Percentiles rank a stretch among this genome's conserved stretches.
Conservation (phyloP, 2,888 invertebrate species). For the Melanchra persicariae region DNA sequence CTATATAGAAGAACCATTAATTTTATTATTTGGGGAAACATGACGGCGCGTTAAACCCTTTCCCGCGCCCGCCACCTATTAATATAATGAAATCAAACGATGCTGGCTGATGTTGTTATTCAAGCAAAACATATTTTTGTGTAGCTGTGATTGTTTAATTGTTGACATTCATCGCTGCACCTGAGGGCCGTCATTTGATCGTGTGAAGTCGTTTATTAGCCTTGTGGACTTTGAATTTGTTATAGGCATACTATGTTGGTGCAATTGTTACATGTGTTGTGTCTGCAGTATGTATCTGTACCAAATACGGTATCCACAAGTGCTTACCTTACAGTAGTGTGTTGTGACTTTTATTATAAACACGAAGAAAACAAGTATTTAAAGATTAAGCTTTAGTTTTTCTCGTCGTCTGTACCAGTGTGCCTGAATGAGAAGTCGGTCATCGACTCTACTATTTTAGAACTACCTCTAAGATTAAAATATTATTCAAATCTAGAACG, state of each 20-base stretch:
- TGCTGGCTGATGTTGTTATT: slow-evolving; percentile 72
- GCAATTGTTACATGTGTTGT: background rate
- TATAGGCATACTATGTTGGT: background rate
- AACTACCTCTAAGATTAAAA: background rate
- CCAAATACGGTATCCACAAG: background rate
- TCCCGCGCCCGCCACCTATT: slow-evolving; percentile 72
- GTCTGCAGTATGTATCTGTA: background rate
- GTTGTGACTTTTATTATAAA: no score
- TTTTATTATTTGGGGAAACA: slow-evolving; percentile 82
- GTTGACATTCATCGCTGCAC: slow-evolving; percentile 45
- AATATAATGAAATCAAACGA: slow-evolving; percentile 81
- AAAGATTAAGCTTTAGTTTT: background rate
- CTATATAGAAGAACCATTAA: slow-evolving; percentile 80
- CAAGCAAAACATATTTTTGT: slow-evolving; percentile 56
- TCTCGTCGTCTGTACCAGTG: background rate
- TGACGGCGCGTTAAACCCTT: slow-evolving; percentile 79
- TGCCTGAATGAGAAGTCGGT: background rate
- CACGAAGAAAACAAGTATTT: background rate
- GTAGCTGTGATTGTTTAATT: slow-evolving; percentile 46
- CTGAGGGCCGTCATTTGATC: slow-evolving; percentile 32
- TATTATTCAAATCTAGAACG: background rate
- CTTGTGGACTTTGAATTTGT: background rate
- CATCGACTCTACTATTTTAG: background rate
- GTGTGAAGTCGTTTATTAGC: slow-evolving; percentile 22
- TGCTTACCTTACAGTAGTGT: no score